These are phyloP conservation scores for Ochlodes sylvanus DNA, from an alignment of 2,888 invertebrate species.

Conservation along the genomic window DNA sequence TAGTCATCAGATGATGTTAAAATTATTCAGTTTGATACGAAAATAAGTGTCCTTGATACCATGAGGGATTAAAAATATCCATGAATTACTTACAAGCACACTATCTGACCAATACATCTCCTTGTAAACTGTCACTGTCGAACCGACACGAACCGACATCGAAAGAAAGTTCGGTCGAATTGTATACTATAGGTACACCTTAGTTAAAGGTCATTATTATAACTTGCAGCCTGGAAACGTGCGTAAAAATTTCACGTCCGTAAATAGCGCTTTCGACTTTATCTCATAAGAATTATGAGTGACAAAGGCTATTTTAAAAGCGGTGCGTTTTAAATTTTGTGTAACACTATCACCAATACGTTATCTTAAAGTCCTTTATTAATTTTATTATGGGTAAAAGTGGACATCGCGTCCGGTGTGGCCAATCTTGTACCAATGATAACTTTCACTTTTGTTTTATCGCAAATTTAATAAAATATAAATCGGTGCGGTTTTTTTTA, in stretches of 20 bases:
- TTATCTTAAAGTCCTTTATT: slow-evolving; percentile 20
- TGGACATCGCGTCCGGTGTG: neutral
- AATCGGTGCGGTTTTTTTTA: neutral
- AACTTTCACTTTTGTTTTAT: slow-evolving; percentile 18
- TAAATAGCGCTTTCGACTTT: slow-evolving; percentile 15
- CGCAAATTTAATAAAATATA: neutral
- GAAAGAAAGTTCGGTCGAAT: slow-evolving; percentile 16
- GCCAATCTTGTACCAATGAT: neutral
- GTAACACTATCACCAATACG: slow-evolving; percentile 9
- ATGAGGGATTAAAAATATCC: too few species aligned
- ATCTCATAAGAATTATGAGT: slow-evolving; percentile 19
- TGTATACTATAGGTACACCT: too few species aligned
- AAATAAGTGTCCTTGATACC: too few species aligned
- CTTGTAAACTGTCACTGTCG: neutral
- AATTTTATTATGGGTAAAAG: slow-evolving; percentile 26
- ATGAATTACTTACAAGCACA: too few species aligned
- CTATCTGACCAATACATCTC: neutral
- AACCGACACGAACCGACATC: neutral
- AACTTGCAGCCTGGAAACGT: too few species aligned
- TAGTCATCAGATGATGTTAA: too few species aligned
- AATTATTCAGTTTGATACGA: too few species aligned
- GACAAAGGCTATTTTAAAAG: neutral
- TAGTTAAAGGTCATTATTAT: too few species aligned
- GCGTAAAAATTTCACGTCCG: slow-evolving; percentile 1
- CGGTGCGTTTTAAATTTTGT: neutral